Percentiles rank a stretch among this genome's conserved stretches.
Conservation (phyloP, 2,797 vertebrate genomes). For the Gallirallus australis region DNA sequence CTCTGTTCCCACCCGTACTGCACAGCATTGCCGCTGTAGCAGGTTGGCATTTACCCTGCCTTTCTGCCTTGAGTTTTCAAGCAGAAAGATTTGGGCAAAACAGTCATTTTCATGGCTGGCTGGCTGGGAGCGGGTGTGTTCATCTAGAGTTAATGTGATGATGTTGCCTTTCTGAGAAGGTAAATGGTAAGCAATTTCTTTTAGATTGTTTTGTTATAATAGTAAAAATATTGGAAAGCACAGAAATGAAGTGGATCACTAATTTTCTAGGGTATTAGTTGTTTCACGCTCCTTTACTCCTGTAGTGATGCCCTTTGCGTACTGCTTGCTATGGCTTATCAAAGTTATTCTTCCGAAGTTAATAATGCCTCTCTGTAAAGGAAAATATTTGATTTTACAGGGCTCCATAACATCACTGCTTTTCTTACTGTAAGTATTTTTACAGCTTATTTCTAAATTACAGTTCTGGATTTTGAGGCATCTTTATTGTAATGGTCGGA, state of each 20-base stretch:
- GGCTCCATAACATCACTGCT: slow-evolving; percentile 18
- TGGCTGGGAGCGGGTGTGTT: accelerated
- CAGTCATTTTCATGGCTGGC: background rate
- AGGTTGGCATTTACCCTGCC: background rate
- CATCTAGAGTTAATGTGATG: background rate
- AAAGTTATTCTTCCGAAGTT: background rate
- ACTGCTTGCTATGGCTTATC: background rate
- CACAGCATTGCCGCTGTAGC: background rate
- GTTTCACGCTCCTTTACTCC: background rate
- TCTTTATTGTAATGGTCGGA: background rate
- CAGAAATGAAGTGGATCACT: background rate
- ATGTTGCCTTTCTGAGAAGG: background rate
- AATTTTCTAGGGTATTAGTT: background rate
- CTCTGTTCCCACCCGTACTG: background rate
- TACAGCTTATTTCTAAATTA: background rate
- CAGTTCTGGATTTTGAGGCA: background rate
- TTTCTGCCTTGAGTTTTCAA: background rate
- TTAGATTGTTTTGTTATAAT: background rate
- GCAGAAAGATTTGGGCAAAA: background rate
- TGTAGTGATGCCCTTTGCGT: background rate
- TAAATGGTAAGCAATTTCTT: background rate
- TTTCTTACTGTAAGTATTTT: slow-evolving; percentile 71
- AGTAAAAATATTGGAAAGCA: background rate
- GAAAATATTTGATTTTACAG: slow-evolving; percentile 58
- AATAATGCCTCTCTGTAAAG: background rate